phyloP scores from a whole-genome alignment of 1,140 invertebrate species.

The Leptopilina boulardi region DNA sequence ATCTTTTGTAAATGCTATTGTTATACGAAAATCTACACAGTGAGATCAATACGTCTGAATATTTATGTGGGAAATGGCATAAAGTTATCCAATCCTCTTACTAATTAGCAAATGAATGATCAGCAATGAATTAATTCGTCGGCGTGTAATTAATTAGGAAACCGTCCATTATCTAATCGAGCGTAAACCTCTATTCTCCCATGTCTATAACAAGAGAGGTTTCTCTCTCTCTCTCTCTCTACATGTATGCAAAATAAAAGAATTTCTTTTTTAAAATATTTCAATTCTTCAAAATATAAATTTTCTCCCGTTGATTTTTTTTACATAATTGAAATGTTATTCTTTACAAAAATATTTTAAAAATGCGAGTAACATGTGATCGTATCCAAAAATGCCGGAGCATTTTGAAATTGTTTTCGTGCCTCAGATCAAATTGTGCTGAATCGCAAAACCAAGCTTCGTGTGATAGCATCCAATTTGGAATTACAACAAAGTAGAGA shows the following conservation, averaged over 20 bases:
- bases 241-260: too few relatives aligned
- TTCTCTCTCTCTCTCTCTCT: too few relatives aligned
- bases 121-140: conserved; percentile 38
- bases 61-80: conserved; percentile 48
- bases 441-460: conserved; percentile 49
- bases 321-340: neutral
- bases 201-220: too few relatives aligned
- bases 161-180: conserved; percentile 36
- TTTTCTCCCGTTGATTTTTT: too few relatives aligned
- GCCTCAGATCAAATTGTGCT: conserved; percentile 23
- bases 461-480: conserved; percentile 43
- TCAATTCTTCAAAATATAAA: too few relatives aligned
- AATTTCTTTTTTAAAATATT: too few relatives aligned
- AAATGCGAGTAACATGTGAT: neutral
- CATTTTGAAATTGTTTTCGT: conserved; percentile 30
- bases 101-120: conserved; percentile 52
- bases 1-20: neutral
- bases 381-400: neutral
- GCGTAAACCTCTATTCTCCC: neutral
- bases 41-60: conserved; percentile 34
- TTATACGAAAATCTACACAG: neutral
- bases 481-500: conserved; percentile 23
- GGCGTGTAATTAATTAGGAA: conserved; percentile 41
- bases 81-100: conserved; percentile 47
- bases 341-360: neutral